Percentiles rank a stretch among this genome's conserved stretches.
Evolutionary conservation across 2,888 invertebrate species (phyloP).

Genomic region (Protonemura montana): DNA sequence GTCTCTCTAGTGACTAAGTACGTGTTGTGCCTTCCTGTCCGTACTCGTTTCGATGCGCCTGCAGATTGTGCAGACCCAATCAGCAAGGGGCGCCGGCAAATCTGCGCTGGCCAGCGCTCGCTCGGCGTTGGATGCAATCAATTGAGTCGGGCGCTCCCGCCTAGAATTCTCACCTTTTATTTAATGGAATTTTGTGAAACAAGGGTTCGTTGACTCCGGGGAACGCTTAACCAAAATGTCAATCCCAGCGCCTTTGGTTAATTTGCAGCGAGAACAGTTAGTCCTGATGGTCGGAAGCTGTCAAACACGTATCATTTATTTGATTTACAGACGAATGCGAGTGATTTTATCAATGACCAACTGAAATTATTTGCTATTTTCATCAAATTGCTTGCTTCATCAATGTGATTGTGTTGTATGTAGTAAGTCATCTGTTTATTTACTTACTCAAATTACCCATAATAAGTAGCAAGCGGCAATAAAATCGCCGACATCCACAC

Average conservation of each 20-base stretch:
- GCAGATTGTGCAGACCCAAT: not conserved
- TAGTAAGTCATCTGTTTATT: not conserved
- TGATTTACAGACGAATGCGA: not conserved
- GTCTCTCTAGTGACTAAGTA: not conserved
- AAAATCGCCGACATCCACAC: not conserved
- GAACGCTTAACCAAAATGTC: not conserved
- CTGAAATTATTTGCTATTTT: not conserved
- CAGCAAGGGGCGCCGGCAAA: not conserved
- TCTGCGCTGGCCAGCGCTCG: too few species aligned
- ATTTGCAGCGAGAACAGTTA: not conserved
- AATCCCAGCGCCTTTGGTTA: not conserved
- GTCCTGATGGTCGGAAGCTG: not conserved
- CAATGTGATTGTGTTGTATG: not conserved
- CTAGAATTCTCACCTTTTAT: too few species aligned
- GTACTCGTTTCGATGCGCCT: not conserved
- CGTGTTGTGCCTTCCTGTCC: not conserved
- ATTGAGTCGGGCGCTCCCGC: not conserved
- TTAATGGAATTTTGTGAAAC: not conserved
- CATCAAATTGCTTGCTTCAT: not conserved
- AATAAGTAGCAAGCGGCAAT: not conserved
- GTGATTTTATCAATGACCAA: not conserved
- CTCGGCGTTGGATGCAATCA: not conserved
- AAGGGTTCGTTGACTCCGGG: not conserved
- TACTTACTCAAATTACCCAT: conserved; percentile 1
- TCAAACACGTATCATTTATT: not conserved